Percentiles rank a stretch among this genome's conserved stretches.
Evolutionary conservation across 2,113 vertebrate genomes (phyloP).

Genomic region (Rallus limicola): DNA sequence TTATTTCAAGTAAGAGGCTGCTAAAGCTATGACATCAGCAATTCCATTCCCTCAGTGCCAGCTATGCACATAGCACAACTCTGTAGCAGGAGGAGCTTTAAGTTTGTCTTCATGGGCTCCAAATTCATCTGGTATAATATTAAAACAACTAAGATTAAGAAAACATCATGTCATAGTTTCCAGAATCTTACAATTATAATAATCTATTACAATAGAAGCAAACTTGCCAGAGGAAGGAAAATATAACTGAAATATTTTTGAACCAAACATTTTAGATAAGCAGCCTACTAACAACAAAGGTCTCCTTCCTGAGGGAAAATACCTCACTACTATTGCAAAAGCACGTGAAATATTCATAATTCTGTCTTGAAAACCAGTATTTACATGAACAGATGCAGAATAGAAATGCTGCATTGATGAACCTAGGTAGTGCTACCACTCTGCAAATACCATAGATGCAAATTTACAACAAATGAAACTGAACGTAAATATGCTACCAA

Average conservation of each 20-base stretch:
- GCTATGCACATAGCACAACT: neutral
- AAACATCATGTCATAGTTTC: neutral
- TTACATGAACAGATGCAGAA: slow-evolving; percentile 32
- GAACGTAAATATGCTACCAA: neutral
- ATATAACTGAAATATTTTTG: neutral
- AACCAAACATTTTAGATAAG: slow-evolving; percentile 20
- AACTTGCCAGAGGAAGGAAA: neutral
- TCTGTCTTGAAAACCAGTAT: neutral
- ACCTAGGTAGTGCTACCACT: neutral
- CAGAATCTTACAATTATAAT: neutral
- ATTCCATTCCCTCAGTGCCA: accelerated
- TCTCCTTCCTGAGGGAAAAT: slow-evolving; percentile 17
- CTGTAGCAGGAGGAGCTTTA: neutral
- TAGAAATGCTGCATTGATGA: slow-evolving; percentile 26
- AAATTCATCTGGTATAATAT: neutral
- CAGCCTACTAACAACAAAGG: neutral
- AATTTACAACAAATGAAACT: slow-evolving; percentile 1
- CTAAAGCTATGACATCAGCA: neutral
- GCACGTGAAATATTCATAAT: slow-evolving; percentile 9
- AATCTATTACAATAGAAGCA: neutral
- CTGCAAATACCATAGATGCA: neutral
- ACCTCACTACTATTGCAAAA: neutral
- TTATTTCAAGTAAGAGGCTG: neutral
- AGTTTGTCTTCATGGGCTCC: neutral
- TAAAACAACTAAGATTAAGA: neutral